phyloP scores from a whole-genome alignment of 2,113 vertebrate species.

The Ochotona princeps region DNA sequence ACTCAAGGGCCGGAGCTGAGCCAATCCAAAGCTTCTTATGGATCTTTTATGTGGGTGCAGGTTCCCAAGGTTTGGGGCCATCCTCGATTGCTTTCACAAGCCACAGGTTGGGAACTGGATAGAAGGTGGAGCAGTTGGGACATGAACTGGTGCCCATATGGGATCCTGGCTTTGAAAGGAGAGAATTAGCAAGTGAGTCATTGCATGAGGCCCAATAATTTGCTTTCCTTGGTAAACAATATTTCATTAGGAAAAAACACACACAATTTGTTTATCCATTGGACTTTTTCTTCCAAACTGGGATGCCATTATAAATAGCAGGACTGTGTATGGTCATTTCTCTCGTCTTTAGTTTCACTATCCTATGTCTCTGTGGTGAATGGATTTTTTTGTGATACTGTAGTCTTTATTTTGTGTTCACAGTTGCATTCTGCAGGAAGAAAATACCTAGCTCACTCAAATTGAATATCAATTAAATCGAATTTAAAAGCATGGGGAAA shows the following conservation, averaged over 20 bases:
- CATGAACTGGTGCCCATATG: too few species aligned
- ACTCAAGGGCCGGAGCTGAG: too few species aligned
- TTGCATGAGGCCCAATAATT: too few species aligned
- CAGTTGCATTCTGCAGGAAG: neutral
- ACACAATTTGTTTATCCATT: neutral
- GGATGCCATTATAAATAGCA: neutral
- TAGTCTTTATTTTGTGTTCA: neutral
- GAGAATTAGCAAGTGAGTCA: too few species aligned
- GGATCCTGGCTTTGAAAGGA: too few species aligned
- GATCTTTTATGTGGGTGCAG: too few species aligned
- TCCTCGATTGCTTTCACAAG: too few species aligned
- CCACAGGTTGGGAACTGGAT: too few species aligned
- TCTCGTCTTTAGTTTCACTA: neutral
- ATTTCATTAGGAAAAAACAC: neutral
- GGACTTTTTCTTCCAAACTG: neutral
- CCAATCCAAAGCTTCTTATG: too few species aligned
- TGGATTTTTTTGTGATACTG: neutral
- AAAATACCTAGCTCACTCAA: neutral
- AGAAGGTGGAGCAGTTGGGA: too few species aligned
- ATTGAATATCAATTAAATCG: neutral
- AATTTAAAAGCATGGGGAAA: neutral
- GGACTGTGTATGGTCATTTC: neutral
- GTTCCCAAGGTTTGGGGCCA: too few species aligned
- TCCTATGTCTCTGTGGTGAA: neutral
- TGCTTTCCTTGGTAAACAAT: neutral